Percentiles rank a stretch among this genome's conserved stretches.
Conservation (phyloP, 2,797 vertebrate species). For the Circus cinereus region DNA sequence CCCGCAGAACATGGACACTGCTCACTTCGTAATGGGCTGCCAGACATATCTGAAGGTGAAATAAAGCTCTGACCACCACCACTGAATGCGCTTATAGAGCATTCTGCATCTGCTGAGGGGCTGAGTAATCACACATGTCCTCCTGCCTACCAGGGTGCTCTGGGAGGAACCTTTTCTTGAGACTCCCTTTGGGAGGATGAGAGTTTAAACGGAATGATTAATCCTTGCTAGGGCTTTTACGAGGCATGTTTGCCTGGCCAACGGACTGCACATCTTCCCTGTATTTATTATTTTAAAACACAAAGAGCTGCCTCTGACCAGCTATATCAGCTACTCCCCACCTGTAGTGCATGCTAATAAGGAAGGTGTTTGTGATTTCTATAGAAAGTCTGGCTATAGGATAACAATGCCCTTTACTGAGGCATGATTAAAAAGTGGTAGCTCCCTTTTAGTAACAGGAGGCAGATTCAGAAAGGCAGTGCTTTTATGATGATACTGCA, state of each 20-base stretch:
- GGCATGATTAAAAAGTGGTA: neutral
- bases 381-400: neutral
- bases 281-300: neutral
- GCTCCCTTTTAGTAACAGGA: neutral
- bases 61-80: neutral
- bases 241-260: neutral
- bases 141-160: neutral
- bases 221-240: neutral
- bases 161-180: neutral
- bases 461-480: neutral
- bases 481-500: neutral
- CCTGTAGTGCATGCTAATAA: neutral
- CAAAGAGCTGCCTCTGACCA: neutral
- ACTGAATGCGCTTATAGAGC: rapidly evolving
- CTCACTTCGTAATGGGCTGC: neutral
- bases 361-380: neutral
- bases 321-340: neutral
- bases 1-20: neutral
- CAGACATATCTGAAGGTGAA: neutral
- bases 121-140: neutral
- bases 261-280: neutral
- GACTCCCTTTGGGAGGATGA: neutral
- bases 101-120: neutral
- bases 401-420: neutral
- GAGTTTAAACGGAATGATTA: neutral